These are phyloP conservation scores for Prunella fulvescens DNA, from an alignment of 2,113 vertebrate genomes.

Conservation along the genomic window DNA sequence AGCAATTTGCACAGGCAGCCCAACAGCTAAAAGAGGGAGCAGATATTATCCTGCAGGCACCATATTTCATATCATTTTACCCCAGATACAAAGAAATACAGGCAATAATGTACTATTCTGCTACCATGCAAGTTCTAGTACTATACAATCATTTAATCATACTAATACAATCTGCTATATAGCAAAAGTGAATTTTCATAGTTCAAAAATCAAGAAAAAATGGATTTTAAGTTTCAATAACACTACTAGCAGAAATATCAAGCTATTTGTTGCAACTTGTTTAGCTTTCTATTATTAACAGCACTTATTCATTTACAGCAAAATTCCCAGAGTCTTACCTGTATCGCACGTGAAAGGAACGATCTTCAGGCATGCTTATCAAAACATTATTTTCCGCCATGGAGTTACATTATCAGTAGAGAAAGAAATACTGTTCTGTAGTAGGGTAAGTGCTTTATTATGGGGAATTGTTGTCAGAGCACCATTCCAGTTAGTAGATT, in stretches of 20 bases:
- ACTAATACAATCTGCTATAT: background rate
- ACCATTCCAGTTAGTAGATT: slow-evolving; percentile 55
- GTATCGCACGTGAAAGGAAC: slow-evolving; percentile 91
- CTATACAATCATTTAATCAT: background rate
- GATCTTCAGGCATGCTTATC: slow-evolving; percentile 85
- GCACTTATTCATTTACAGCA: background rate
- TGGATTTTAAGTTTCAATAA: background rate
- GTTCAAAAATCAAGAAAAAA: background rate
- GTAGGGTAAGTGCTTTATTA: slow-evolving; percentile 31
- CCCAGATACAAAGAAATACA: background rate
- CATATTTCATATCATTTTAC: background rate
- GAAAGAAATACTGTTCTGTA: slow-evolving; percentile 61
- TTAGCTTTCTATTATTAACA: background rate
- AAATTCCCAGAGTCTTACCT: slow-evolving; percentile 81
- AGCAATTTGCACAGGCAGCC: background rate
- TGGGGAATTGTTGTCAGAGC: slow-evolving; percentile 39
- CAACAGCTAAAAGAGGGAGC: background rate
- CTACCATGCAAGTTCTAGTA: background rate
- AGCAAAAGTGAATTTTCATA: background rate
- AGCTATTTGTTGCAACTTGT: background rate
- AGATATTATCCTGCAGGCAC: background rate
- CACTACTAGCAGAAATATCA: background rate
- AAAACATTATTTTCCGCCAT: slow-evolving; percentile 84
- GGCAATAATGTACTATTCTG: background rate
- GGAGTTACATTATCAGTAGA: slow-evolving; percentile 83